phyloP scores from a whole-genome alignment of 2,113 vertebrate species.

The Misgurnus mizolepis region DNA sequence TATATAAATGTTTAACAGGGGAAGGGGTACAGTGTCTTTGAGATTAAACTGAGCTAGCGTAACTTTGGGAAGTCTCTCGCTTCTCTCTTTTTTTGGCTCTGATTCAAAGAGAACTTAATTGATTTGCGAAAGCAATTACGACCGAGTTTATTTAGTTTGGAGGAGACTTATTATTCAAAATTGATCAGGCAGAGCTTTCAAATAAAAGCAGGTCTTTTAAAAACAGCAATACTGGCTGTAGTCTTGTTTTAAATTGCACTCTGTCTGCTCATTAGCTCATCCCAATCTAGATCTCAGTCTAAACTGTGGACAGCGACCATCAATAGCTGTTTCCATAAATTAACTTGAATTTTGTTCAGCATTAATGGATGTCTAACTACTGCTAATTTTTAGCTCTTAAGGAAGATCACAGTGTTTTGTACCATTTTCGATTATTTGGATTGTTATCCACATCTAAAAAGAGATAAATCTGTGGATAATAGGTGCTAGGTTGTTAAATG shows the following conservation, averaged over 20 bases:
- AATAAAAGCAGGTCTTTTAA: conserved; percentile 28
- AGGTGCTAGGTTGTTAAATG: too few relatives aligned
- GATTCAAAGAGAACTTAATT: conserved; percentile 44
- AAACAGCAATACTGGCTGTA: conserved; percentile 3
- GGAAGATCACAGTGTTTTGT: too few relatives aligned
- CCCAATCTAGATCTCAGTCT: neutral
- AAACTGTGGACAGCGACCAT: conserved; percentile 1
- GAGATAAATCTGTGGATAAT: too few relatives aligned
- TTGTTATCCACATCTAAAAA: too few relatives aligned
- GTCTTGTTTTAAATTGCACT: conserved; percentile 1
- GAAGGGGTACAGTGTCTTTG: conserved; percentile 1
- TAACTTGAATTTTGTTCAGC: neutral
- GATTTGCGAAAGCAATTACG: conserved; percentile 53
- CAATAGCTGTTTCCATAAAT: conserved; percentile 33
- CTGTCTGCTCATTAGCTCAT: conserved; percentile 6
- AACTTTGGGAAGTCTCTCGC: conserved; percentile 14
- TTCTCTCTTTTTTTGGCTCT: conserved; percentile 28
- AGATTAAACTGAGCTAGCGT: conserved; percentile 17
- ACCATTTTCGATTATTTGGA: too few relatives aligned
- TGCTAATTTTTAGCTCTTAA: too few relatives aligned
- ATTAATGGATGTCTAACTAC: too few relatives aligned
- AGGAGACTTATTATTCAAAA: conserved; percentile 50
- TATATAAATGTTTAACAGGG: conserved; percentile 13
- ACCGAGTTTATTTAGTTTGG: conserved; percentile 46
- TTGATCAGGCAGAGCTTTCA: conserved; percentile 36